Conservation (phyloP, 2,797 vertebrate species). For the Pelobates cultripes region DNA sequence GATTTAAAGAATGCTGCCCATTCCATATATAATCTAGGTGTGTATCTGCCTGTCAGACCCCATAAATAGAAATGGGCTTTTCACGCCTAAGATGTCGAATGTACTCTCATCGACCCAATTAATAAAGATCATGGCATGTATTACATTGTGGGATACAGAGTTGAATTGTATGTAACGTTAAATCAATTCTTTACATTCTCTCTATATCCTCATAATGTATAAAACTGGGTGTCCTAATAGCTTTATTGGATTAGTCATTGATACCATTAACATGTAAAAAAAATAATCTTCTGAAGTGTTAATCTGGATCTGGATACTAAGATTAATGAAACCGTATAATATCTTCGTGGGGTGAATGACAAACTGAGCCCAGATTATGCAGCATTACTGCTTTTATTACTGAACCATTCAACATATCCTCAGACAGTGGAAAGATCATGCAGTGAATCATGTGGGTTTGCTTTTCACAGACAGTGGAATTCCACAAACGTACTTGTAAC, state of each 20-base stretch:
- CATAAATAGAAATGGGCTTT: too few relatives aligned
- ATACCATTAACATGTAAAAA: conserved; percentile 37
- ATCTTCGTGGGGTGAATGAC: conserved; percentile 19
- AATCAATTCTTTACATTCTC: too few relatives aligned
- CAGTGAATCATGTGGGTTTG: neutral
- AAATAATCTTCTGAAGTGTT: conserved; percentile 38
- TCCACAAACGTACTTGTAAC: neutral
- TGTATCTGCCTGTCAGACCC: too few relatives aligned
- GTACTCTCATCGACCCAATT: too few relatives aligned
- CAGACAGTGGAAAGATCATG: conserved; percentile 1
- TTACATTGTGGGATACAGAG: too few relatives aligned
- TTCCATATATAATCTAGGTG: too few relatives aligned
- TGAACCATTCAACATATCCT: neutral
- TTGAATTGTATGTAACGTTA: too few relatives aligned
- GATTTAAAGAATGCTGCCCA: too few relatives aligned
- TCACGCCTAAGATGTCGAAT: too few relatives aligned
- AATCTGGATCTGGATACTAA: conserved; percentile 45
- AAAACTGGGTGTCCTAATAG: conserved; percentile 33
- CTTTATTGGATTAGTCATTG: conserved; percentile 48
- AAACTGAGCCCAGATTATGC: conserved; percentile 25
- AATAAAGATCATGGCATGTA: too few relatives aligned
- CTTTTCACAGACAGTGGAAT: neutral
- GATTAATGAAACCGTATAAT: conserved; percentile 38
- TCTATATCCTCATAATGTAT: too few relatives aligned
- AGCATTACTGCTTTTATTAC: conserved; percentile 14